phyloP scores from a whole-genome alignment of 1,140 invertebrate genomes.

The Drosophila nebulosa region DNA sequence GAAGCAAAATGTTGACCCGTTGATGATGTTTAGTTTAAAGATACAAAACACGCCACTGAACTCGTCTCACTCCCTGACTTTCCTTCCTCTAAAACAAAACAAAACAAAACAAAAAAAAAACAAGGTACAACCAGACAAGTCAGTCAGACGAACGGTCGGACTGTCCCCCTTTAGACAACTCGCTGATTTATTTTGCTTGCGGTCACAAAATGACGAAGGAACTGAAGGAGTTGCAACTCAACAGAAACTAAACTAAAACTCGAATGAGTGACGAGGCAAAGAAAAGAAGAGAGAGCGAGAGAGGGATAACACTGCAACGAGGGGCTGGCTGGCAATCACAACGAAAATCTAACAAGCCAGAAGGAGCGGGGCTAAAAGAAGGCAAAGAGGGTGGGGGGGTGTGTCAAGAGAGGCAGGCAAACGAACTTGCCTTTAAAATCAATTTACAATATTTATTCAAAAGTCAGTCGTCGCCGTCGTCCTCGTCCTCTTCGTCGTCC shows the following conservation, averaged over 20 bases:
- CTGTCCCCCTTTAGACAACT: conserved; percentile 49
- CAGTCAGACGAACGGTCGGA: conserved; percentile 19
- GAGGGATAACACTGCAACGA: not conserved
- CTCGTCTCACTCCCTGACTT: not conserved
- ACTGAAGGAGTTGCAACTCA: conserved; percentile 27
- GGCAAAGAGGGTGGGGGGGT: not conserved
- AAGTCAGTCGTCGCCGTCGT: not conserved
- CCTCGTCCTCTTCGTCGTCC: not conserved
- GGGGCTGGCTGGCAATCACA: conserved; percentile 44
- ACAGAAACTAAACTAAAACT: not conserved
- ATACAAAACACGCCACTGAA: conserved; percentile 59
- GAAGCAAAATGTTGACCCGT: conserved; percentile 55
- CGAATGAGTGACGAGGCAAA: not conserved
- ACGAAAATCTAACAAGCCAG: conserved; percentile 50
- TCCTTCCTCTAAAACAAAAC: not conserved
- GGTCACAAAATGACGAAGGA: conserved; percentile 66
- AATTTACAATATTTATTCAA: conserved; percentile 62
- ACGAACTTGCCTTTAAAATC: conserved; percentile 42
- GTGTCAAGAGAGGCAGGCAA: not conserved
- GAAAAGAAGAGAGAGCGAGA: not conserved
- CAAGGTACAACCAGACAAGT: not conserved
- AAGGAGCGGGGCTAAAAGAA: not conserved
- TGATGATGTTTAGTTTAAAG: conserved; percentile 51
- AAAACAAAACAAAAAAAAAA: too few relatives aligned
- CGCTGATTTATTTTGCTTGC: conserved; percentile 74